A percentile compares a stretch with the other conserved stretches of the same genome.
These are phyloP conservation scores for Corticium candelabrum DNA, from an alignment of 37 sponge, comb jelly and placozoan genomes.

Conservation along the genomic window DNA sequence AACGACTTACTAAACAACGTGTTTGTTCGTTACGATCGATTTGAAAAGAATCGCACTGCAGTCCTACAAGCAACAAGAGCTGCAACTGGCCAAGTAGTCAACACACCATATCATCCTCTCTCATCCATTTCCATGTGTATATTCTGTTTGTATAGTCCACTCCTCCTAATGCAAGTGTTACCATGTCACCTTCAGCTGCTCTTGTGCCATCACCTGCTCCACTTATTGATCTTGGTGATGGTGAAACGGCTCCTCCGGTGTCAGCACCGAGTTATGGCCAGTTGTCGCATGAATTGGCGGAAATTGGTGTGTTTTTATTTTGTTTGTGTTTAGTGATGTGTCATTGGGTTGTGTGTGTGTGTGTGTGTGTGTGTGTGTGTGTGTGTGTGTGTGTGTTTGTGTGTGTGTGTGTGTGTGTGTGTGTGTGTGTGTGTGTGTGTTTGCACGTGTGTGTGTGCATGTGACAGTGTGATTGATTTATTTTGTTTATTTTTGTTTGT, in stretches of 20 bases:
- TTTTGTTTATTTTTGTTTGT: no score
- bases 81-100: neutral
- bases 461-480: neutral
- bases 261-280: neutral
- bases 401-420: conserved; percentile 14
- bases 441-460: conserved; percentile 1
- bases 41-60: conserved; percentile 15
- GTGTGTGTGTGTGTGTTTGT: no score
- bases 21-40: conserved; percentile 70
- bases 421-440: neutral
- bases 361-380: conserved; percentile 19
- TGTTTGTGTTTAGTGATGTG: conserved; percentile 14
- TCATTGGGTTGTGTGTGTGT: conserved; percentile 5
- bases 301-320: neutral
- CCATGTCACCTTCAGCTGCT: neutral
- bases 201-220: conserved; percentile 14
- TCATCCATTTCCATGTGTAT: conserved; percentile 10
- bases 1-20: conserved; percentile 86
- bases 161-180: conserved; percentile 15
- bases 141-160: conserved; percentile 12
- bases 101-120: neutral
- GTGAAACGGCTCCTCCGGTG: conserved; percentile 18
- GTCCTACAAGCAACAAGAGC: neutral
- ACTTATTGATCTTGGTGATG: conserved; percentile 65
- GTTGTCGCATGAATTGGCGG: neutral